phyloP scores from a whole-genome alignment of 2,797 vertebrate genomes.

The Coreius guichenoti region DNA sequence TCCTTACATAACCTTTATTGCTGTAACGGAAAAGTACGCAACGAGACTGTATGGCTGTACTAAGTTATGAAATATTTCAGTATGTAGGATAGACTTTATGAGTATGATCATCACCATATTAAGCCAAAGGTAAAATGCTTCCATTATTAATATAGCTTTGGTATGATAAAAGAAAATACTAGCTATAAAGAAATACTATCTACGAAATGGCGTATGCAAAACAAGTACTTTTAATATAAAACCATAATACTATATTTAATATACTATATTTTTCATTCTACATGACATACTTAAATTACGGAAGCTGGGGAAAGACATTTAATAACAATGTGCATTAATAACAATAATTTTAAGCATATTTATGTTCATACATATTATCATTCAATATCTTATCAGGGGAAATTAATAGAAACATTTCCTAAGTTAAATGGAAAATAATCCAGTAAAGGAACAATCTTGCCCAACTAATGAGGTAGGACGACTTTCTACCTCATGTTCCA shows the following conservation, averaged over 20 bases:
- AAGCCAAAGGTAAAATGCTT: background rate
- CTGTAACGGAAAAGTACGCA: constrained; percentile 25
- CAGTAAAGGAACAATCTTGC: background rate
- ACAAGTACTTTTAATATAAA: background rate
- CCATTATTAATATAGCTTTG: background rate
- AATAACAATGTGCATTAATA: background rate
- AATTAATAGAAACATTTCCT: background rate
- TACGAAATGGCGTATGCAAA: background rate
- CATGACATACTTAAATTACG: background rate
- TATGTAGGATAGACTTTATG: background rate
- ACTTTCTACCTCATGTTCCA: background rate
- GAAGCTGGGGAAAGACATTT: background rate
- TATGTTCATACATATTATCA: background rate
- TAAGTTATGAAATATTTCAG: background rate
- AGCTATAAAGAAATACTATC: background rate
- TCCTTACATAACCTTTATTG: background rate
- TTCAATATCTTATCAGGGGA: background rate
- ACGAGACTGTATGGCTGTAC: background rate
- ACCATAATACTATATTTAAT: background rate
- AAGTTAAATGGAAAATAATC: background rate
- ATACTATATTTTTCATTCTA: background rate
- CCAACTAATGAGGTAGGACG: background rate
- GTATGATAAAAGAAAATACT: background rate
- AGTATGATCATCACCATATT: background rate
- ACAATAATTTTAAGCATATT: background rate